These are phyloP conservation scores for Carposina sasakii DNA, from an alignment of 1,140 invertebrate species.

Conservation along the genomic window DNA sequence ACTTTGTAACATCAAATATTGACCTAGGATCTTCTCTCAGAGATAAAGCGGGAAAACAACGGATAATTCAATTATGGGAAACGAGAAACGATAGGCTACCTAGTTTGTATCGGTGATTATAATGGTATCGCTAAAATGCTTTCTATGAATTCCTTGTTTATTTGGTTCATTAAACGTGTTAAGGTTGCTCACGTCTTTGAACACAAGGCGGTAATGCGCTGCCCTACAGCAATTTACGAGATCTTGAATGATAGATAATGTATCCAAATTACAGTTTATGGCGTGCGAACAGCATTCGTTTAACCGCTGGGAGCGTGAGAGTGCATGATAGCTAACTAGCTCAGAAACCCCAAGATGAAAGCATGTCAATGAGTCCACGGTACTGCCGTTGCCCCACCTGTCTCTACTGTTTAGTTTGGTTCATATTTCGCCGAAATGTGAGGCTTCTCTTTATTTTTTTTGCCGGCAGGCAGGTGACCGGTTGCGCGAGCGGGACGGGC, in stretches of 20 bases:
- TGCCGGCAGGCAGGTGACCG: conserved; percentile 59
- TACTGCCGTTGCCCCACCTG: neutral
- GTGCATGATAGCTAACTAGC: neutral
- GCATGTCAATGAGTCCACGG: neutral
- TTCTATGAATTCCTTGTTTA: conserved; percentile 39
- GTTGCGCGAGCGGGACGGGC: conserved; percentile 49
- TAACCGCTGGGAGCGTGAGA: neutral
- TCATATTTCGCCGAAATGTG: conserved; percentile 62
- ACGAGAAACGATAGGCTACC: conserved; percentile 27
- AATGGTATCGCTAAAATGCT: conserved; percentile 41
- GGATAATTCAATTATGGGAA: conserved; percentile 41
- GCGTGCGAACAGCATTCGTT: conserved; percentile 34
- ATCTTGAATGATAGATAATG: conserved; percentile 52
- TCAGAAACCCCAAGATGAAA: neutral
- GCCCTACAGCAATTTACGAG: conserved; percentile 37
- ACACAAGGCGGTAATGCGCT: no score
- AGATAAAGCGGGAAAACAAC: conserved; percentile 48
- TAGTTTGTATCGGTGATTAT: conserved; percentile 51
- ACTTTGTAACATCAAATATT: conserved; percentile 49
- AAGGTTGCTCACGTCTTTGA: conserved; percentile 23
- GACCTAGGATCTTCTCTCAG: conserved; percentile 43
- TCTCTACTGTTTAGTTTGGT: conserved; percentile 45
- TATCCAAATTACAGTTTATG: conserved; percentile 46
- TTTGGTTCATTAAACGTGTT: conserved; percentile 36
- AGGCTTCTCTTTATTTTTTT: conserved; percentile 60